Percentiles rank a stretch among this genome's conserved stretches.
phyloP scores from a whole-genome alignment of 1,140 invertebrate species.

The Zaprionus africanus region DNA sequence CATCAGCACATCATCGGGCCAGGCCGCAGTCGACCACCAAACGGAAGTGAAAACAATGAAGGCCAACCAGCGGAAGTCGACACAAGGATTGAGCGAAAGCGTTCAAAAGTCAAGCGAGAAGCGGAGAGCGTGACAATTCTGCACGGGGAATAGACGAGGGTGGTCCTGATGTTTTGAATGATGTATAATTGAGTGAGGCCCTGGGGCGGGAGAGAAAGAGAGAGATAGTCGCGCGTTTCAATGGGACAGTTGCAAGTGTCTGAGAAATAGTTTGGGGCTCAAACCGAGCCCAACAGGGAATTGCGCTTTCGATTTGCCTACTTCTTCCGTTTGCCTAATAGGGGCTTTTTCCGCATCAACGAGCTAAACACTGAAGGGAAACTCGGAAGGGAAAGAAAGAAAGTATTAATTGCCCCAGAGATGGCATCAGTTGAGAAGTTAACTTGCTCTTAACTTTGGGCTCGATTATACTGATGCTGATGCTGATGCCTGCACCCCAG shows the following conservation, averaged over 20 bases:
- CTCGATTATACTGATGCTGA: conserved; percentile 17
- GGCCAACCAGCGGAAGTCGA: conserved; percentile 43
- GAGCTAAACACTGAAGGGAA: neutral
- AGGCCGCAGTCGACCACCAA: conserved; percentile 38
- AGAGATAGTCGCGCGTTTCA: conserved; percentile 2
- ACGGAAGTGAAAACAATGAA: conserved; percentile 73
- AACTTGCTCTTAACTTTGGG: conserved; percentile 25
- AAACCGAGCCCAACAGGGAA: conserved; percentile 14
- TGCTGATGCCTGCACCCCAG: conserved; percentile 16
- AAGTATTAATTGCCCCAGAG: conserved; percentile 49
- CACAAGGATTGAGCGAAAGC: neutral
- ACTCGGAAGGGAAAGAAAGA: neutral
- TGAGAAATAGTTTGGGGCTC: conserved; percentile 36
- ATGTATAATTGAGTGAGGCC: conserved; percentile 47
- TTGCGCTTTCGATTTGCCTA: conserved; percentile 8
- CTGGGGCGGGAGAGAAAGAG: conserved; percentile 1
- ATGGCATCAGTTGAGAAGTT: conserved; percentile 37
- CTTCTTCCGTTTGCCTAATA: neutral
- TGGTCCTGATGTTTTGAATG: conserved; percentile 37
- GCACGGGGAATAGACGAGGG: conserved; percentile 21
- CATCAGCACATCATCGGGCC: conserved; percentile 35
- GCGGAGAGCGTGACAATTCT: conserved; percentile 42
- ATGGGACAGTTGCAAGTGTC: conserved; percentile 43
- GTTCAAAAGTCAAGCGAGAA: conserved; percentile 32
- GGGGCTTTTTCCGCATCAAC: conserved; percentile 2